These are phyloP conservation scores for Trichosurus vulpecula DNA, from an alignment of 2,797 vertebrate species.

Conservation along the genomic window DNA sequence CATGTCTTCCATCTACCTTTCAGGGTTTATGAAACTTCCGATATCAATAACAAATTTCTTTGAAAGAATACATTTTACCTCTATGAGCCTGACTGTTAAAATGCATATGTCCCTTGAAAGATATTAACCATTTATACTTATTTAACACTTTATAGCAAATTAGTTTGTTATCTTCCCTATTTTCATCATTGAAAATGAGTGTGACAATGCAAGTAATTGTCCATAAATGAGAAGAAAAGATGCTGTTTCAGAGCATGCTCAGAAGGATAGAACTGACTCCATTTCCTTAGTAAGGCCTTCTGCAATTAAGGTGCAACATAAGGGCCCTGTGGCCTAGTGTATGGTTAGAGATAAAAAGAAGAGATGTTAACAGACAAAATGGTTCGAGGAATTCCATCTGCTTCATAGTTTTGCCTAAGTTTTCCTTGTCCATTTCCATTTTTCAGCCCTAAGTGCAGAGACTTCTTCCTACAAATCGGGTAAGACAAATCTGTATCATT, in stretches of 20 bases:
- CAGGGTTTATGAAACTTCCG: conserved; percentile 7
- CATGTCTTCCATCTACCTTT: not conserved
- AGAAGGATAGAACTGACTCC: not conserved
- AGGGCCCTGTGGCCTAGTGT: not conserved
- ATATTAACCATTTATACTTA: not conserved
- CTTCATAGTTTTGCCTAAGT: not conserved
- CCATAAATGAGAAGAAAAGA: not conserved
- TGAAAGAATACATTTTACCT: conserved; percentile 45
- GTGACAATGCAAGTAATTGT: not conserved
- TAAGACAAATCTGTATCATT: not conserved
- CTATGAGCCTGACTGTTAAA: conserved; percentile 45
- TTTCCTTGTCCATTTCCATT: not conserved
- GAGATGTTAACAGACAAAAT: not conserved
- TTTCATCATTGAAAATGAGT: not conserved
- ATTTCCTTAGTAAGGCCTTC: not conserved
- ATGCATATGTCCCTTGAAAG: not conserved
- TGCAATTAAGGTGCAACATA: not conserved
- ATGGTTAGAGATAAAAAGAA: not conserved
- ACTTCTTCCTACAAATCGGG: not conserved
- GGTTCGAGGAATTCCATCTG: not conserved
- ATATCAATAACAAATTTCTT: not conserved
- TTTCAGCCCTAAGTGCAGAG: not conserved
- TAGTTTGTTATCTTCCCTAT: conserved; percentile 8
- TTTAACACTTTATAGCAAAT: conserved; percentile 23
- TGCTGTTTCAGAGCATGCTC: not conserved